A percentile compares a stretch with the other conserved stretches of the same genome.
phyloP scores from a whole-genome alignment of 2,797 vertebrate genomes.

The Helostoma temminkii region DNA sequence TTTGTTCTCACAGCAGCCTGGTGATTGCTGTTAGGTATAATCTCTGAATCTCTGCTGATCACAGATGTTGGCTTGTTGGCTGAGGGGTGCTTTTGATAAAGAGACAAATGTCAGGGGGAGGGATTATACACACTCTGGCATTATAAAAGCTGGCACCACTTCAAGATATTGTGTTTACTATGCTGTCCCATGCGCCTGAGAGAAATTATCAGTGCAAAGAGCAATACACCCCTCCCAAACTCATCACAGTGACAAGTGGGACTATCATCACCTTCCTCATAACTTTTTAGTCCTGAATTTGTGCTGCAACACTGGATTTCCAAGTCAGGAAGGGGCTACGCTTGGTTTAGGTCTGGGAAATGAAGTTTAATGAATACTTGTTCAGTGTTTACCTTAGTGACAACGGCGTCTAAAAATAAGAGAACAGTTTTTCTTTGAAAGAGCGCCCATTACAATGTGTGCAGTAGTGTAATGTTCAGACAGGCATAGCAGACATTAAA shows the following conservation, averaged over 20 bases:
- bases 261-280: slow-evolving; percentile 37
- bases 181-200: slow-evolving; percentile 48
- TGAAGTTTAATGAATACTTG: slow-evolving; percentile 41
- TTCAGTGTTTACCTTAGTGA: slow-evolving; percentile 48
- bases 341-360: slow-evolving; percentile 30
- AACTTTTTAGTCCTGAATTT: slow-evolving; percentile 34
- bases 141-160: slow-evolving; percentile 65
- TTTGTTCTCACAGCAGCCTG: slow-evolving; percentile 54
- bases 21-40: slow-evolving; percentile 70
- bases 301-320: slow-evolving; percentile 37
- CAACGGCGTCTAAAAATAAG: slow-evolving; percentile 65
- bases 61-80: slow-evolving; percentile 76
- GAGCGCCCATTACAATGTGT: slow-evolving; percentile 44
- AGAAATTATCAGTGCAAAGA: slow-evolving; percentile 49
- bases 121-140: slow-evolving; percentile 60
- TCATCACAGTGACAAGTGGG: slow-evolving; percentile 28
- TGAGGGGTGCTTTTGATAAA: slow-evolving; percentile 76
- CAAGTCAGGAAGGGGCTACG: slow-evolving; percentile 28
- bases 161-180: slow-evolving; percentile 70
- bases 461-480: slow-evolving; percentile 31
- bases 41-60: slow-evolving; percentile 74
- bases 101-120: slow-evolving; percentile 75
- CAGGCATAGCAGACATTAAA: slow-evolving; percentile 35
- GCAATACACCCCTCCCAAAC: slow-evolving; percentile 24
- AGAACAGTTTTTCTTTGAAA: slow-evolving; percentile 48